Base-by-base conservation (phyloP, 2,797 vertebrate genomes). In the Spinus olivaceus region DNA sequence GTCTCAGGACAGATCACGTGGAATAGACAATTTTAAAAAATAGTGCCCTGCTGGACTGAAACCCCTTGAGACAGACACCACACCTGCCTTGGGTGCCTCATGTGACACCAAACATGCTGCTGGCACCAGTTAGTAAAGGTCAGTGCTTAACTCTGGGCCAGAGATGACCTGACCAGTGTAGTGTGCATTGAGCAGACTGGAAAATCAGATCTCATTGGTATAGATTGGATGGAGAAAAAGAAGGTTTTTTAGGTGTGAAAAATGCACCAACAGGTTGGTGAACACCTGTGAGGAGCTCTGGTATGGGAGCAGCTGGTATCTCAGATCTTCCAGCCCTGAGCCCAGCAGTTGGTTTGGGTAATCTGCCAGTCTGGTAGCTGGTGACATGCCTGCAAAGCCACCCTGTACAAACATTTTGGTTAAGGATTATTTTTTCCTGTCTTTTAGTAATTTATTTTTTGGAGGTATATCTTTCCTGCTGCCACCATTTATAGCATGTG, bases 91-190 rank as follows among this genome's bases (percentile, higher is more conserved):
- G 50, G 60, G 56, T 86, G 80, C 88, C 88, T 88, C 9, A 33
- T 83, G 57, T 88, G 86, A 86, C 77, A 67, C 83, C 77, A 88
- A 41, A 85, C 11, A 2, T 73, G 85, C 72, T 90, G 59, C 87
- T 92, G 82, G 80, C 88, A 81, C 64, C 73, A 18, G 15, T 57
- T 71, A 33, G 21, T 90, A 90, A 93, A 95, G 83, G 80, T 95
- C 88, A 86, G 41, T 46, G 63, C 73, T 85, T 46, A 70, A n/a
- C 64, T 77, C 66, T 33, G 67, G 35, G 56, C 72, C 64, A 16
- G 67, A 83, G 65, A 18, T 73, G 71, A 60, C 80, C 86, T 80
- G 76, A 42, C 15, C 72, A 14, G 37, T 25, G 33, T 53, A 33
- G 17, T 89, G 54, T 81, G 44, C 35, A n/a, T 0, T 66, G 44